These are phyloP conservation scores for Hipposideros larvatus DNA, from an alignment of 2,797 vertebrate species.

Conservation along the genomic window DNA sequence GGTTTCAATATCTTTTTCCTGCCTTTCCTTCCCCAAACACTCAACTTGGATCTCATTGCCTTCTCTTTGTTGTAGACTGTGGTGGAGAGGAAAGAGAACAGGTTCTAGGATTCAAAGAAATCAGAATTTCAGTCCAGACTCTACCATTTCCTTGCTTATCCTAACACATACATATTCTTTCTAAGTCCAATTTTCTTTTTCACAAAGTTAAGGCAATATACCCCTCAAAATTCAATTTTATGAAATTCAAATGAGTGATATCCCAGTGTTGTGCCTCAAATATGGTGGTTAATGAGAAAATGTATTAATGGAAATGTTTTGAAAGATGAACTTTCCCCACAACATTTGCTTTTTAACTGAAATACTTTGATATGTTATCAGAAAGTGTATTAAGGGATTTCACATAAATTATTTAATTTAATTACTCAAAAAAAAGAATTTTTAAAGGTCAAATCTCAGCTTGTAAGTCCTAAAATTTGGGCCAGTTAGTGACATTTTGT, in stretches of 20 bases:
- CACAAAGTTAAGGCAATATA: conserved; percentile 27
- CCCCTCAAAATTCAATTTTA: background rate
- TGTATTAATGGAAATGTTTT: background rate
- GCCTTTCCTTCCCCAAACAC: background rate
- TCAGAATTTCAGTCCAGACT: background rate
- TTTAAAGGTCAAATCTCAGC: background rate
- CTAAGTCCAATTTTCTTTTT: background rate
- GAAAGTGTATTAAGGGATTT: background rate
- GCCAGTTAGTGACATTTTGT: background rate
- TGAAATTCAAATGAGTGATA: conserved; percentile 8
- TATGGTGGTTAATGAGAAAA: conserved; percentile 10
- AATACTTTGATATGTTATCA: background rate
- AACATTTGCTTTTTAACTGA: background rate
- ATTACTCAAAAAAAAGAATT: conserved; percentile 1
- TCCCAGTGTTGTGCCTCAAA: background rate
- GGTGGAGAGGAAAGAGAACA: background rate
- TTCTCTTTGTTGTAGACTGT: conserved; percentile 9
- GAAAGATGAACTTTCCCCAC: conserved; percentile 14
- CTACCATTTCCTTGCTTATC: background rate
- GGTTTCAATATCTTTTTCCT: background rate
- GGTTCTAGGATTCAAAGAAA: background rate
- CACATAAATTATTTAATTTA: background rate
- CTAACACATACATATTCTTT: background rate
- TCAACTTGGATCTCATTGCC: background rate
- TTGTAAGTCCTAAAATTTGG: background rate